These are phyloP conservation scores for Malurus alboscapulatus DNA, from an alignment of 2,113 vertebrate genomes.

Conservation along the genomic window DNA sequence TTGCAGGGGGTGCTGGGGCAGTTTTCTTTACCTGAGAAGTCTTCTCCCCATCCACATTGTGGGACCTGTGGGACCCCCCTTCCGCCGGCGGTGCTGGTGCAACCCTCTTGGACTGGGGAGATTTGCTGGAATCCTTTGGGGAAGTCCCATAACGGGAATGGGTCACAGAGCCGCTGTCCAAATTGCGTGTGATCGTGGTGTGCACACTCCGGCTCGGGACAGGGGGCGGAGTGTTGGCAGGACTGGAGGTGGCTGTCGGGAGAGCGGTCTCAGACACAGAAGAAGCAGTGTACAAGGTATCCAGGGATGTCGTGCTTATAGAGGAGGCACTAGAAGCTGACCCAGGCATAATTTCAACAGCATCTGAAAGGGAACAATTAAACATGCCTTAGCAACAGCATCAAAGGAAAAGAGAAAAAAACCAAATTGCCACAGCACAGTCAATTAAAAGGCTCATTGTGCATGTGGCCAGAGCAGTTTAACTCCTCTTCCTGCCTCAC, in stretches of 20 bases:
- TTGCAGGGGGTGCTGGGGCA: background rate
- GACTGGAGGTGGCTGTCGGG: constrained; percentile 73
- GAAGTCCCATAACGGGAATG: constrained; percentile 37
- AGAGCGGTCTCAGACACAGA: constrained; percentile 79
- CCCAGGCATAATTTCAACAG: constrained; percentile 67
- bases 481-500: constrained; percentile 61
- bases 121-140: constrained; percentile 54
- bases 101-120: constrained; percentile 53
- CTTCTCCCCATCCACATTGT: constrained; percentile 28
- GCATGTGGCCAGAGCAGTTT: constrained; percentile 49
- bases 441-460: constrained; percentile 60
- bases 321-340: constrained; percentile 77
- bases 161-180: constrained; percentile 11
- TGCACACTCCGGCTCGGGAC: constrained; percentile 86
- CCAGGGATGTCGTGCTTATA: constrained; percentile 84
- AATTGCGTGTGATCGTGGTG: constrained; percentile 53
- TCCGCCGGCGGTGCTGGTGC: constrained; percentile 33
- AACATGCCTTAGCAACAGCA: constrained; percentile 52
- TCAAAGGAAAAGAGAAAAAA: constrained; percentile 42
- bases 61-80: constrained; percentile 3
- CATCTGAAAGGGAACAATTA: constrained; percentile 67
- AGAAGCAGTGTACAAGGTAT: constrained; percentile 85
- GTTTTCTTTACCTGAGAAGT: constrained; percentile 52
- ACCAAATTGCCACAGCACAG: background rate
- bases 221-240: constrained; percentile 87